phyloP scores from a whole-genome alignment of 2,113 vertebrate genomes.

The sheep (Ovis aries) region DNA sequence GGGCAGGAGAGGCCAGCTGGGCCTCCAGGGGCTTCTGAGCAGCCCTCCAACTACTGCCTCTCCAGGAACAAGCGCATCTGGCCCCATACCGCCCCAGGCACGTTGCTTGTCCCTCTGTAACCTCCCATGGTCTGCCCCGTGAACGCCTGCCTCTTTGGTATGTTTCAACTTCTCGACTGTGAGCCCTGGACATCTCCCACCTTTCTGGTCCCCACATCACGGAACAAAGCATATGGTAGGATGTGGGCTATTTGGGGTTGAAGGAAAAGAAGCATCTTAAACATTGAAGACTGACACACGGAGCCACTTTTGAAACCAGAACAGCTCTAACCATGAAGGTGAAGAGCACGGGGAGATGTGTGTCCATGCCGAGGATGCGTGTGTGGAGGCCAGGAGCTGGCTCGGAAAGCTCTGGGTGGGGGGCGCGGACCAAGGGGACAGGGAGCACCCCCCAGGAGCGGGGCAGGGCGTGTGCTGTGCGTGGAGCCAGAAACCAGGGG shows the following conservation, averaged over 20 bases:
- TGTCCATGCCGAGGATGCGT: rapidly evolving
- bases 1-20: not conserved
- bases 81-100: rapidly evolving
- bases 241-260: too few relatives aligned
- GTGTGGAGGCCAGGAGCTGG: not conserved
- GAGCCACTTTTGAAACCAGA: not conserved
- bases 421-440: rapidly evolving
- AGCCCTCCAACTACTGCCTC: not conserved
- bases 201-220: not conserved
- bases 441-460: not conserved
- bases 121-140: too few relatives aligned
- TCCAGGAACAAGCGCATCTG: rapidly evolving
- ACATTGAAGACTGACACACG: not conserved
- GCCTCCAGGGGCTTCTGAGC: not conserved
- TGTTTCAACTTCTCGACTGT: rapidly evolving
- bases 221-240: rapidly evolving
- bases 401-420: not conserved
- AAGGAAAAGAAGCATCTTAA: not conserved
- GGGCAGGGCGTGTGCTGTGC: rapidly evolving
- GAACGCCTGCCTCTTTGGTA: rapidly evolving
- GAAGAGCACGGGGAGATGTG: not conserved
- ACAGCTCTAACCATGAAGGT: rapidly evolving
- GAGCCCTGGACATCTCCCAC: not conserved
- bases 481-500: not conserved
- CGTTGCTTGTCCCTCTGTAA: rapidly evolving